These are phyloP conservation scores for Procambarus virginalis DNA, from an alignment of 1,140 invertebrate species.

Conservation along the genomic window DNA sequence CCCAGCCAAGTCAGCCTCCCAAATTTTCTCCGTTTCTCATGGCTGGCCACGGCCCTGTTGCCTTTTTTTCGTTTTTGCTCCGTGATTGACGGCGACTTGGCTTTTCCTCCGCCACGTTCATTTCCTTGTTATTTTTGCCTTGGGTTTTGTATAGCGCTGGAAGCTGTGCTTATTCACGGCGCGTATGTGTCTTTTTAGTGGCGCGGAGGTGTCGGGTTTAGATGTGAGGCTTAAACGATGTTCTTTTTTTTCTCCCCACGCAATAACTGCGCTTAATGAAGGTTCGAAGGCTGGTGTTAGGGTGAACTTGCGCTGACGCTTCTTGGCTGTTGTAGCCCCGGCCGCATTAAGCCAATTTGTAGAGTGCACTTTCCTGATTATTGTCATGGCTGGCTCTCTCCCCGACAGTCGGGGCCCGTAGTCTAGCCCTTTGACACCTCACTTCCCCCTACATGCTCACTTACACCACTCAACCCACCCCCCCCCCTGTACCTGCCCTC, in stretches of 20 bases:
- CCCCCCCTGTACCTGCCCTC: background rate
- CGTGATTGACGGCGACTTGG: conserved; percentile 1
- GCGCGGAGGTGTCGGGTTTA: too few species aligned
- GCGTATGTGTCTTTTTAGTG: background rate
- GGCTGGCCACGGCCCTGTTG: conserved; percentile 13
- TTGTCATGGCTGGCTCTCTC: background rate
- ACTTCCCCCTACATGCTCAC: too few species aligned
- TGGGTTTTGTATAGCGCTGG: background rate
- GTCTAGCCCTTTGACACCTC: background rate
- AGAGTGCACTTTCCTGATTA: conserved; percentile 34
- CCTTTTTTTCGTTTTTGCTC: background rate
- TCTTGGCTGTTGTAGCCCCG: too few species aligned
- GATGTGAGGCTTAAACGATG: too few species aligned
- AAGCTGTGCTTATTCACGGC: background rate
- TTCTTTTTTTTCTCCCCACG: too few species aligned
- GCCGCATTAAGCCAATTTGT: conserved; percentile 14
- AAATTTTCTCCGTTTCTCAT: conserved; percentile 16
- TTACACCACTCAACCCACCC: too few species aligned
- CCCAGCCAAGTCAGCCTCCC: background rate
- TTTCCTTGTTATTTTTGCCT: conserved; percentile 18
- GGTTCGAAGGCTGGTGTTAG: too few species aligned
- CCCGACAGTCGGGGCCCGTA: background rate
- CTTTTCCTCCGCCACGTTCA: conserved; percentile 12
- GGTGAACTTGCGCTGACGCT: too few species aligned
- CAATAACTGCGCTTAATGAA: too few species aligned